Evolutionary conservation across 2,113 vertebrate species (phyloP), one percentile per base, ranked within the genome.

Genomic region (Solenodon paradoxus): DNA sequence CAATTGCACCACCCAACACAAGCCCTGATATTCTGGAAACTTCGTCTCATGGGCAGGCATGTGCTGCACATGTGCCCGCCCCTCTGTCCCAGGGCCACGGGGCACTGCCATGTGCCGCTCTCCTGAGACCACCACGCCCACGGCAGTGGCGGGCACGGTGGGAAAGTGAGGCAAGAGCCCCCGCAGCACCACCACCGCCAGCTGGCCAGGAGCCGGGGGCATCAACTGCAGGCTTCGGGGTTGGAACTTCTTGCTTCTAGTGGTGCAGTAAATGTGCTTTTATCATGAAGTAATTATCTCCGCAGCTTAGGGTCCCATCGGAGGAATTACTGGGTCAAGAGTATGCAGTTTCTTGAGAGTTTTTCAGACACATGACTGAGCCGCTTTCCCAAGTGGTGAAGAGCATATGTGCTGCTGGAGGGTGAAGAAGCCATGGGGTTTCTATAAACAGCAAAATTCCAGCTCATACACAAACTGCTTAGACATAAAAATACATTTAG

Each of bases 401-500:
- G 45, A 32, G 51, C 69, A 45, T 15, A 4, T 40, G 51, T 78
- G 63, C 71, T 47, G 32, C 77, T 71, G 11, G 30, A 63, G 42
- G 22, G 30, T 26, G 26, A 35, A 38, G 66, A 45, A 78, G 64
- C 77, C 42, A 83, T 19, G 49, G 3, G 32, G 30, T 74, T 86
- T 85, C 47, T 59, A 71, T 53, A 78, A 66, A 82, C 35, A 32
- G 61, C 47, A 82, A 72, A 81, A 89, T 72, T 85, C 53, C 24
- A 35, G 47, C 32, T 90, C 75, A 66, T 9, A n/a, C 26, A 61
- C 64, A 78, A 40, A 66, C 51, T 51, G 57, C 32, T 61, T 68
- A 75, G 79, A 68, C 49, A 69, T 40, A 94, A 92, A 89, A 94
- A 61, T 10, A 69, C 38, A 74, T 59, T 53, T 20, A 82, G 55